Percentiles rank a stretch among this genome's conserved stretches.
These are phyloP conservation scores for Eulacestoma nigropectus DNA, from an alignment of 2,113 vertebrate genomes.

Conservation along the genomic window DNA sequence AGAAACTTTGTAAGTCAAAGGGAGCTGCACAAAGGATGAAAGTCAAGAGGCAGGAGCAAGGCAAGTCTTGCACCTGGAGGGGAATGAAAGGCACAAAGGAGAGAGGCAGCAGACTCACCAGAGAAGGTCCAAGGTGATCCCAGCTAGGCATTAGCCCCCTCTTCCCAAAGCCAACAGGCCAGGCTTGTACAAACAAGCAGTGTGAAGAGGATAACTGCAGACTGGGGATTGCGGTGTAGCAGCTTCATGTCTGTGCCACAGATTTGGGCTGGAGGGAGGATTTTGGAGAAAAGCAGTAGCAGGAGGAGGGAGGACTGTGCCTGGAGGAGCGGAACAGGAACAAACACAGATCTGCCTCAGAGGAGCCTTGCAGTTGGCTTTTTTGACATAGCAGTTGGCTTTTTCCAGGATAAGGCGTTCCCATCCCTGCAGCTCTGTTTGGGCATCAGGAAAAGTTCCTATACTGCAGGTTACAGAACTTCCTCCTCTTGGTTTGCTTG, in stretches of 20 bases:
- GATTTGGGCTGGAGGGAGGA: not conserved
- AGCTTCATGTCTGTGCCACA: not conserved
- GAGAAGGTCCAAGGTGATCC: not conserved
- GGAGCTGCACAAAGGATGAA: not conserved
- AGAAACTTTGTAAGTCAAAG: not conserved
- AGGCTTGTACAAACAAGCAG: not conserved
- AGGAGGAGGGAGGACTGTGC: not conserved
- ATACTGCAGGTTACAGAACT: not conserved
- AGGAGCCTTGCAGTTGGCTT: not conserved
- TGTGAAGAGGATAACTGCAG: not conserved
- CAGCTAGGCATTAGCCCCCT: not conserved
- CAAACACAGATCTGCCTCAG: not conserved
- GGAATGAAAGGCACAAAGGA: not conserved
- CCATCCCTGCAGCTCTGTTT: not conserved
- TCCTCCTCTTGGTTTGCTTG: not conserved
- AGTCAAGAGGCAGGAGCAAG: not conserved
- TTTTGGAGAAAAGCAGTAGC: not conserved
- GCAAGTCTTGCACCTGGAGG: not conserved
- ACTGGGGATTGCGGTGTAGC: fast-evolving
- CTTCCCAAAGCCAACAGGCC: not conserved
- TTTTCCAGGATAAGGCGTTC: not conserved
- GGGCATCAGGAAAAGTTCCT: not conserved
- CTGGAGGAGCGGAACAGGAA: not conserved
- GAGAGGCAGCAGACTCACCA: not conserved
- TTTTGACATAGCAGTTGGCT: fast-evolving